phyloP scores from a whole-genome alignment of 2,113 vertebrate genomes.

The Pseudopodoces humilis region DNA sequence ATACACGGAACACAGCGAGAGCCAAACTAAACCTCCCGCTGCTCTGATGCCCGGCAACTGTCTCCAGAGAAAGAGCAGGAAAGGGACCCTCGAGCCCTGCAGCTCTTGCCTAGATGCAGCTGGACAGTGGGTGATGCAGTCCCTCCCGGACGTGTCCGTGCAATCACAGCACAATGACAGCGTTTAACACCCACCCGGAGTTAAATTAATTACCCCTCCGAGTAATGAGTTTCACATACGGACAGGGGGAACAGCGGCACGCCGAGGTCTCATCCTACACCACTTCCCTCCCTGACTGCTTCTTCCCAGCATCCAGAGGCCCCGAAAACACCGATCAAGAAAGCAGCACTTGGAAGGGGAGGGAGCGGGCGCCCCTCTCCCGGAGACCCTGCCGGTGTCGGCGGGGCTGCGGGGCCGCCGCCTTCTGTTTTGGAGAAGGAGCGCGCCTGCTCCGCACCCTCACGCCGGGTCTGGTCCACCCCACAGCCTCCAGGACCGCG shows the following conservation, averaged over 20 bases:
- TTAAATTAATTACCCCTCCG: neutral
- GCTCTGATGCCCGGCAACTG: neutral
- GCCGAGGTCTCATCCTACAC: neutral
- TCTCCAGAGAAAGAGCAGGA: neutral
- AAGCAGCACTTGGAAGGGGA: neutral
- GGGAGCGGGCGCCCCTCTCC: too few species aligned
- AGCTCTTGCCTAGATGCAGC: neutral
- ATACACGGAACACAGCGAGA: accelerated
- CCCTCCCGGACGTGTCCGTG: neutral
- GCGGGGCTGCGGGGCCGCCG: neutral
- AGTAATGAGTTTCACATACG: accelerated
- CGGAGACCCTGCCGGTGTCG: neutral
- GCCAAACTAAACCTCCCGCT: neutral
- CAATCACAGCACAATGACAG: neutral
- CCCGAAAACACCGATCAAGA: neutral
- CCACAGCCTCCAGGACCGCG: too few species aligned
- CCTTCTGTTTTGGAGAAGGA: neutral
- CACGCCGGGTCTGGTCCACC: neutral
- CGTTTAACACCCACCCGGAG: neutral
- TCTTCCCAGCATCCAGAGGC: neutral
- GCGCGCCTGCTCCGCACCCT: neutral
- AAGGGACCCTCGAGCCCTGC: neutral
- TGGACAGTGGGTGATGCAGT: accelerated
- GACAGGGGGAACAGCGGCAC: neutral
- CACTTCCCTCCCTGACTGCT: neutral